phyloP scores from a whole-genome alignment of 2,888 invertebrate species.

The Tribolium freemani region DNA sequence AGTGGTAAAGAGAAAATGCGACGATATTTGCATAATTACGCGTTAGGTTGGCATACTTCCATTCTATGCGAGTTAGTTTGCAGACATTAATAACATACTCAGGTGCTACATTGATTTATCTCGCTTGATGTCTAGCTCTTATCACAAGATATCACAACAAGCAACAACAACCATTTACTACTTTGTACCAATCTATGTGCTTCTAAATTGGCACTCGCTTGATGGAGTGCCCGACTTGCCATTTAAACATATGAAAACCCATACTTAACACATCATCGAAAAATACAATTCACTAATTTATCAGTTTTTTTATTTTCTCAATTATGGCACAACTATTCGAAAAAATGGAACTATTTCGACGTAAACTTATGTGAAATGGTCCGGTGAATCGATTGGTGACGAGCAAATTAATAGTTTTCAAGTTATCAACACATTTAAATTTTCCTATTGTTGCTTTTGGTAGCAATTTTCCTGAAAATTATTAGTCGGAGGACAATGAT shows the following conservation, averaged over 20 bases:
- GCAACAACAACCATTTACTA: not conserved
- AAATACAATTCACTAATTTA: no score
- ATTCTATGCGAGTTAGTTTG: constrained; percentile 50
- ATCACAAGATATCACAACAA: constrained; percentile 38
- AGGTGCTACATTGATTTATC: constrained; percentile 56
- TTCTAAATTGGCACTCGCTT: not conserved
- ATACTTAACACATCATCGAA: not conserved
- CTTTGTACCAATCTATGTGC: not conserved
- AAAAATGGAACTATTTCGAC: no score
- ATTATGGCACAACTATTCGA: no score
- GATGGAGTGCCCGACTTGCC: not conserved
- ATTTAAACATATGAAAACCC: not conserved
- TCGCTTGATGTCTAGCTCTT: constrained; percentile 44
- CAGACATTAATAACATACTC: constrained; percentile 56
- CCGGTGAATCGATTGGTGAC: no score
- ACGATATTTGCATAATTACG: constrained; percentile 58
- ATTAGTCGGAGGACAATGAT: no score
- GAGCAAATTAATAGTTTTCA: no score
- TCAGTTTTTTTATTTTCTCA: no score
- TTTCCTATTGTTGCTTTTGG: no score
- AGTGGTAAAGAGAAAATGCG: constrained; percentile 52
- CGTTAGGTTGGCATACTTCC: constrained; percentile 57
- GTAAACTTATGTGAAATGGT: no score
- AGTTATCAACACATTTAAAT: no score
- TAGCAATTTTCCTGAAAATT: no score